Conservation (phyloP, 2,888 invertebrate genomes). For the Anoncus sp. region DNA sequence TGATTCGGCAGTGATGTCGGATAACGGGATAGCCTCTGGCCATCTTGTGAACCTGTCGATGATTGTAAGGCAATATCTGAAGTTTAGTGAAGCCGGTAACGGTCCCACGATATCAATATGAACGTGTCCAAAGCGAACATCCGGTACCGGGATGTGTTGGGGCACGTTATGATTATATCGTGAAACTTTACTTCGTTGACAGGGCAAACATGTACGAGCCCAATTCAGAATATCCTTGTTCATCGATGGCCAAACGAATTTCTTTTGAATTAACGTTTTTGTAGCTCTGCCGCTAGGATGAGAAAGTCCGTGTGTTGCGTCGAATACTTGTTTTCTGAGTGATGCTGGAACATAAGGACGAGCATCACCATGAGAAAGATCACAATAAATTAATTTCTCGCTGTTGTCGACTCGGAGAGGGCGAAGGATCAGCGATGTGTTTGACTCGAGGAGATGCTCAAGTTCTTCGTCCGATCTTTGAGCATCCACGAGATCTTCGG, state of each 20-base stretch:
- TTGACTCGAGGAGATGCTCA: not conserved
- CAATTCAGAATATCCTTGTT: slow-evolving; percentile 71
- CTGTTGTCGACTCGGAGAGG: slow-evolving; percentile 2
- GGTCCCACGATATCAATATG: slow-evolving; percentile 78
- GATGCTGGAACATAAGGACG: slow-evolving; percentile 29
- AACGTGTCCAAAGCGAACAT: slow-evolving; percentile 74
- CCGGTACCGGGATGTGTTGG: slow-evolving; percentile 64
- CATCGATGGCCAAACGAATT: slow-evolving; percentile 71
- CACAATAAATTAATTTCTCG: slow-evolving; percentile 40
- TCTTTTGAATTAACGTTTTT: slow-evolving; percentile 61
- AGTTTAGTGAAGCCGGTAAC: slow-evolving; percentile 70
- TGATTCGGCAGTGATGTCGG: slow-evolving; percentile 58
- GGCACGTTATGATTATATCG: slow-evolving; percentile 68
- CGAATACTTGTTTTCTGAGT: slow-evolving; percentile 58
- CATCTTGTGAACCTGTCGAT: slow-evolving; percentile 73
- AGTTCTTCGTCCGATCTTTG: slow-evolving; percentile 36
- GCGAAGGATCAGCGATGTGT: not conserved
- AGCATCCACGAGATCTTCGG: not conserved
- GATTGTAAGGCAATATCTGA: slow-evolving; percentile 76
- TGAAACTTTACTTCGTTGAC: slow-evolving; percentile 74
- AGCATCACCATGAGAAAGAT: slow-evolving; percentile 30
- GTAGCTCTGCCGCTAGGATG: slow-evolving; percentile 65
- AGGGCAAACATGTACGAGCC: slow-evolving; percentile 71
- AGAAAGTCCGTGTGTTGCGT: slow-evolving; percentile 57
- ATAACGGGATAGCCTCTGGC: slow-evolving; percentile 68